Evolutionary conservation across 1,140 invertebrate genomes (phyloP).

Genomic region (Ptiloglossa arizonensis): DNA sequence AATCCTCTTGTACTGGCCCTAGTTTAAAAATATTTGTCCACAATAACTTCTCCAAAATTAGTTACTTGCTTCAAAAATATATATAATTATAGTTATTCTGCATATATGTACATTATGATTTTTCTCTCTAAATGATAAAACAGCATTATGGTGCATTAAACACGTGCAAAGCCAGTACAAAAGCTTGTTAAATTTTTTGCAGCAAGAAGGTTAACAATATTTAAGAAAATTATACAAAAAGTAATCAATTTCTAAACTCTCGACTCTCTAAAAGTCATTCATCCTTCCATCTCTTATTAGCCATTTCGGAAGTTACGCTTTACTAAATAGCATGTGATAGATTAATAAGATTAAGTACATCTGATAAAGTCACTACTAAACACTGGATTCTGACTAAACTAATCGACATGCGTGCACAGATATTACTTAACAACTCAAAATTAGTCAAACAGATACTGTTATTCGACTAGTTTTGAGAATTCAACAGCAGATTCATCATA

Average conservation of each 20-base stretch:
- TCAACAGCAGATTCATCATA: conserved; percentile 72
- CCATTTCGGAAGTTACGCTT: background rate
- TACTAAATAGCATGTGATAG: background rate
- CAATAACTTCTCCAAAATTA: background rate
- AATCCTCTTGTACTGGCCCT: conserved; percentile 18
- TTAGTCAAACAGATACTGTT: conserved; percentile 37
- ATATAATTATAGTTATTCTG: background rate
- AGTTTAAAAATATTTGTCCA: background rate
- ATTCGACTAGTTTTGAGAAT: conserved; percentile 77
- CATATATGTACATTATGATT: background rate
- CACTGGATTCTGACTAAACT: conserved; percentile 11
- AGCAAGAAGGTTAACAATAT: background rate
- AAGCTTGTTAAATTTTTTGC: conserved; percentile 8
- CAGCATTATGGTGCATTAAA: background rate
- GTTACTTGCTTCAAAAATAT: background rate
- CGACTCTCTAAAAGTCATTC: background rate
- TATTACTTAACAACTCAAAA: conserved; percentile 43
- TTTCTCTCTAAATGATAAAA: background rate
- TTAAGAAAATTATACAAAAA: background rate
- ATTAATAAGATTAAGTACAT: conserved; percentile 4
- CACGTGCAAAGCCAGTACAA: conserved; percentile 13
- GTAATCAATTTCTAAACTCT: background rate
- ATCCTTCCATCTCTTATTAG: background rate
- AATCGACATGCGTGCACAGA: conserved; percentile 48
- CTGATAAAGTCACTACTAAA: conserved; percentile 5